Conservation (phyloP, 2,113 vertebrate genomes). For the Dicerorhinus sumatrensis region DNA sequence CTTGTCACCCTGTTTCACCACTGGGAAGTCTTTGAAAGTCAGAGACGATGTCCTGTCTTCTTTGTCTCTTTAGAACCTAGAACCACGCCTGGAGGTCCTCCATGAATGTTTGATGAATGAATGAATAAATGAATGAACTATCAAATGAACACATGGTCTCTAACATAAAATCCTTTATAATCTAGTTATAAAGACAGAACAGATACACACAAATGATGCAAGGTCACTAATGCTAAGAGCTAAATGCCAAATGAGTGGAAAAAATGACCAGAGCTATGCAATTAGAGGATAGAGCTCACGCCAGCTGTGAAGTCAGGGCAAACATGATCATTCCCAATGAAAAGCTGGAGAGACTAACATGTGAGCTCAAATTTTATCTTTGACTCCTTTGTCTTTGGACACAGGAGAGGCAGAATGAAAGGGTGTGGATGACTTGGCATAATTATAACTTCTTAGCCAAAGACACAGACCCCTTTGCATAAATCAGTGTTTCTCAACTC, state of each 20-base stretch:
- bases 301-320: background rate
- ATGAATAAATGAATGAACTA: background rate
- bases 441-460: background rate
- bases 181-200: constrained; percentile 1
- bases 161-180: background rate
- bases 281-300: background rate
- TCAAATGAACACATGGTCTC: background rate
- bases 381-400: background rate
- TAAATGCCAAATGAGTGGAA: background rate
- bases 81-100: background rate
- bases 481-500: background rate
- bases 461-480: background rate
- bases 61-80: background rate
- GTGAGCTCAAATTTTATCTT: background rate
- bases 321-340: background rate
- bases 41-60: background rate
- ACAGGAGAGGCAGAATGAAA: background rate
- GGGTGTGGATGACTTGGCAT: background rate
- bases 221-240: background rate
- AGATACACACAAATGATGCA: background rate
- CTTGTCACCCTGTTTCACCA: background rate
- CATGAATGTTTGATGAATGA: background rate
- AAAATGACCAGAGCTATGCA: background rate
- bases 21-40: background rate
- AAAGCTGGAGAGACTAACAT: background rate